A percentile compares a stretch with the other conserved stretches of the same genome.
Evolutionary conservation across 2,113 vertebrate species (phyloP).

Genomic region (Etheostoma spectabile): DNA sequence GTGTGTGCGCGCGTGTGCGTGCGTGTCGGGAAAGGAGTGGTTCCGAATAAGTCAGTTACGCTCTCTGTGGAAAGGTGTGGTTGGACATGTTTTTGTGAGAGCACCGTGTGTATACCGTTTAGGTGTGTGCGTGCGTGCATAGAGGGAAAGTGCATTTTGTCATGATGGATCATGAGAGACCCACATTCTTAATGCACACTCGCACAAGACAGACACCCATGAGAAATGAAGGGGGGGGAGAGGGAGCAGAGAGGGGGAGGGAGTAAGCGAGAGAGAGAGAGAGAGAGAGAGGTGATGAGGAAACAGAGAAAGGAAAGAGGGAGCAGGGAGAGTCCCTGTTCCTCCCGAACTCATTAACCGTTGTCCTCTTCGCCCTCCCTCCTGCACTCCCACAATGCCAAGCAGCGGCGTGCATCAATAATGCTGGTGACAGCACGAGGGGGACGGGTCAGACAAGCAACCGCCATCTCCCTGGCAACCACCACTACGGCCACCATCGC

Average conservation of each 20-base stretch:
- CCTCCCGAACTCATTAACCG: slow-evolving; percentile 83
- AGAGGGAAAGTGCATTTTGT: slow-evolving; percentile 78
- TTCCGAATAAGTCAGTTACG: slow-evolving; percentile 75
- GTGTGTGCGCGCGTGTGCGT: slow-evolving; percentile 55
- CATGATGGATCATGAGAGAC: slow-evolving; percentile 81
- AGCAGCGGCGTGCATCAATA: slow-evolving; percentile 82
- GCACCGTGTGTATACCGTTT: slow-evolving; percentile 47
- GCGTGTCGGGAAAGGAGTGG: slow-evolving; percentile 61
- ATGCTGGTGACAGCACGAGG: slow-evolving; percentile 80
- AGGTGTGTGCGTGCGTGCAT: slow-evolving; percentile 42
- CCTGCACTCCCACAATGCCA: slow-evolving; percentile 79
- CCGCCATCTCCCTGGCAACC: slow-evolving; percentile 82
- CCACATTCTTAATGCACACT: slow-evolving; percentile 81
- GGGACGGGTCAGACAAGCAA: slow-evolving; percentile 83
- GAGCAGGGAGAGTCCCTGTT: slow-evolving; percentile 70
- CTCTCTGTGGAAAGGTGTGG: slow-evolving; percentile 68
- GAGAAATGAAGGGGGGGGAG: slow-evolving; percentile 78
- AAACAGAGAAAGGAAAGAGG: slow-evolving; percentile 49
- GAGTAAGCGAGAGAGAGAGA: slow-evolving; percentile 9
- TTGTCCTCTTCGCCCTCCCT: slow-evolving; percentile 79
- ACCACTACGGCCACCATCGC: slow-evolving; percentile 76
- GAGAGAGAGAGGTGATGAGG: slow-evolving; percentile 54
- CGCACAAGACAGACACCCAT: slow-evolving; percentile 80
- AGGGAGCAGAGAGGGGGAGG: slow-evolving; percentile 13
- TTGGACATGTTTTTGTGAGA: slow-evolving; percentile 69